A percentile compares a stretch with the other conserved stretches of the same genome.
Evolutionary conservation across 2,797 vertebrate genomes (phyloP).

Genomic region (Argentina silus): DNA sequence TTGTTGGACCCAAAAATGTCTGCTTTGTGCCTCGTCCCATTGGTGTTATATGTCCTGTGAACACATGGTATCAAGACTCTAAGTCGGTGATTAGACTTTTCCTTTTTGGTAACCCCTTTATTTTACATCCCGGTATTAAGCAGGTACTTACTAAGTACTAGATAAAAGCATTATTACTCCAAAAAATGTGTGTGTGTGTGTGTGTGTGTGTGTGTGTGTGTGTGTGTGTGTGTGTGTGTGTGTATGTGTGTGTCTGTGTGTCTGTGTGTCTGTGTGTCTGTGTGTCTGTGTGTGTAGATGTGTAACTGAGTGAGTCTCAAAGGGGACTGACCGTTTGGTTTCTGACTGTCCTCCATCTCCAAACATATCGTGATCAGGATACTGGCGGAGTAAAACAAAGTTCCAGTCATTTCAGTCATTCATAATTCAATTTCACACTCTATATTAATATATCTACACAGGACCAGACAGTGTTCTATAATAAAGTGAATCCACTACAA

Average conservation of each 20-base stretch:
- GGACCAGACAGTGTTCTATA: too few relatives aligned
- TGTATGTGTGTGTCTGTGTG: neutral
- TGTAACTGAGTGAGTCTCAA: neutral
- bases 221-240: neutral
- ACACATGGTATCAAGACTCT: slow-evolving; percentile 19
- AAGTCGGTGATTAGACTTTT: neutral
- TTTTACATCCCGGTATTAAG: too few relatives aligned
- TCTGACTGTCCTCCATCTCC: slow-evolving; percentile 76
- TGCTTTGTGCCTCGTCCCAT: slow-evolving; percentile 30
- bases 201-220: too few relatives aligned
- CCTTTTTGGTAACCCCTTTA: too few relatives aligned
- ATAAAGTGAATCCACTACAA: neutral
- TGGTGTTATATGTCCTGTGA: slow-evolving; percentile 41
- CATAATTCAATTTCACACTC: neutral
- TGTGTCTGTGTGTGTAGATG: neutral
- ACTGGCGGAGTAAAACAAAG: slow-evolving; percentile 29
- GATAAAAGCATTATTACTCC: too few relatives aligned
- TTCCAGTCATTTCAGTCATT: neutral
- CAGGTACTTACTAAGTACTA: too few relatives aligned
- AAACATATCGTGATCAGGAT: slow-evolving; percentile 22
- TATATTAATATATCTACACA: neutral
- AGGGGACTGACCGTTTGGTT: slow-evolving; percentile 73
- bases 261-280: neutral
- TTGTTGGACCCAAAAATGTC: slow-evolving; percentile 50
- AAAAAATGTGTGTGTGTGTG: neutral